Conservation (phyloP, 53 echinoderm and acorn worm species). For the Holothuria leucospilota region DNA sequence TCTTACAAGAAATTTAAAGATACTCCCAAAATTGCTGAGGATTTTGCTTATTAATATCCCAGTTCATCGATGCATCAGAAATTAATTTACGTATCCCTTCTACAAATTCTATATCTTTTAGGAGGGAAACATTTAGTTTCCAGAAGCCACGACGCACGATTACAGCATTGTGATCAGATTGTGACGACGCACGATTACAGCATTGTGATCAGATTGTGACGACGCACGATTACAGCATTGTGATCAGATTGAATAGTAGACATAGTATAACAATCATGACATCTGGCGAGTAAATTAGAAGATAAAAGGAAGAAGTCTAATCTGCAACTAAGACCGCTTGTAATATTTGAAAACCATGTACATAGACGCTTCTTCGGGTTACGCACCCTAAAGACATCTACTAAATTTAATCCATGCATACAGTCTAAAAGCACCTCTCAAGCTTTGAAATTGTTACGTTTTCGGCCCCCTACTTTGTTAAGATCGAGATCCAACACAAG, state of each 20-base stretch:
- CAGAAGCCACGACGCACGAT: no score
- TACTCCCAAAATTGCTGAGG: not conserved
- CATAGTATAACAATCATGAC: constrained; percentile 25
- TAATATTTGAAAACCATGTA: constrained; percentile 9
- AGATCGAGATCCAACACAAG: not conserved
- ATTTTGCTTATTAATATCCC: not conserved
- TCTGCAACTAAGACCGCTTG: no score
- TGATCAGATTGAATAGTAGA: constrained; percentile 3
- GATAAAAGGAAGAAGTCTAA: not conserved
- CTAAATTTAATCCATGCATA: not conserved
- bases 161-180: no score
- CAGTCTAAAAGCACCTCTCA: constrained; percentile 11
- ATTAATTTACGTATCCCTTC: no score
- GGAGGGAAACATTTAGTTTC: no score
- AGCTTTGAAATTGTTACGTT: not conserved
- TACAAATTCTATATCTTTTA: no score
- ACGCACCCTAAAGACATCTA: constrained; percentile 14
- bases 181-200: no score
- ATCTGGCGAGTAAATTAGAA: not conserved
- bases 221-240: not conserved
- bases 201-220: no score
- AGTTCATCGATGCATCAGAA: no score
- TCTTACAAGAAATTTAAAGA: constrained; percentile 7
- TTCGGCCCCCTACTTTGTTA: not conserved
- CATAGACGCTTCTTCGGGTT: not conserved